phyloP scores from a whole-genome alignment of 2,888 invertebrate genomes.

The Cantharis rufa region DNA sequence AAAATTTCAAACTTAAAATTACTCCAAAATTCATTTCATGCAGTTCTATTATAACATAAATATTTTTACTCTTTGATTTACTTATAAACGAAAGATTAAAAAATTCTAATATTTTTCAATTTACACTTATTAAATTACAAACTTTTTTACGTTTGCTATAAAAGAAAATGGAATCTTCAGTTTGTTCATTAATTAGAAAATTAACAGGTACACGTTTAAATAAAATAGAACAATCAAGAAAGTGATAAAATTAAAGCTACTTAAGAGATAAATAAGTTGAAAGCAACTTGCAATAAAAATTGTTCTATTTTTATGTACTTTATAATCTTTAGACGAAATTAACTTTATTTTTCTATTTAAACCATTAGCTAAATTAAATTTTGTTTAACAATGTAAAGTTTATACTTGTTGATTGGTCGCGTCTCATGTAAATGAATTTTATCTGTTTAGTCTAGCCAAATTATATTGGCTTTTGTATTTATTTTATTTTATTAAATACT shows the following conservation, averaged over 20 bases:
- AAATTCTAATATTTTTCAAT: not conserved
- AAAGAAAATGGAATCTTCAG: not conserved
- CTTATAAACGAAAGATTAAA: not conserved
- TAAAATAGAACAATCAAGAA: not conserved
- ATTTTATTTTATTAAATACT: too few species aligned
- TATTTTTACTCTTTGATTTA: not conserved
- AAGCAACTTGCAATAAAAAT: not conserved
- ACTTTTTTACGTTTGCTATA: not conserved
- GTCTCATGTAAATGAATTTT: not conserved
- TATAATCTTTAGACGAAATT: not conserved
- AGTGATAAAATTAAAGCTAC: not conserved
- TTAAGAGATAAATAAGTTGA: not conserved
- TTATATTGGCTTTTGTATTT: not conserved
- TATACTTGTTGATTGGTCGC: not conserved
- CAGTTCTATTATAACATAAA: not conserved
- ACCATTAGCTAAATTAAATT: not conserved
- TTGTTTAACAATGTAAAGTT: not conserved
- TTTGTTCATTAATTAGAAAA: not conserved
- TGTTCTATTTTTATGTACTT: not conserved
- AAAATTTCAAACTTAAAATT: not conserved
- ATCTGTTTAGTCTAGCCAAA: not conserved
- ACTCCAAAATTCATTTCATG: not conserved
- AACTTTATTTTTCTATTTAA: not conserved
- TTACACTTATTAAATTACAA: not conserved
- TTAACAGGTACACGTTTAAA: not conserved